Evolutionary conservation across 35 echinoderm and acorn worm genomes (phyloP).

Genomic region (Apostichopus parvimensis): DNA sequence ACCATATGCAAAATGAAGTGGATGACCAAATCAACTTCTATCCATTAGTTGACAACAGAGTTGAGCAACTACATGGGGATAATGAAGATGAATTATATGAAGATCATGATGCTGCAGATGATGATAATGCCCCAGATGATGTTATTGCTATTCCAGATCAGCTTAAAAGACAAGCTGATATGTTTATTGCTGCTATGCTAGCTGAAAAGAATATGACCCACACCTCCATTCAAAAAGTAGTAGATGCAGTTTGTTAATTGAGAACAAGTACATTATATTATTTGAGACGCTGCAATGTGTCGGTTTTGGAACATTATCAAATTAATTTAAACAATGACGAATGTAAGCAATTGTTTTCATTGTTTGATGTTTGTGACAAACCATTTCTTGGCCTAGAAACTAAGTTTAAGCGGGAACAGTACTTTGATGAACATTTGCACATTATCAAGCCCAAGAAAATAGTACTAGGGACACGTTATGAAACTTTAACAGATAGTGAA

Average conservation of each 20-base stretch:
- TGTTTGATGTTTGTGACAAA: slow-evolving; percentile 24
- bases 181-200: background rate
- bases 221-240: background rate
- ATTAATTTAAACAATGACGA: background rate
- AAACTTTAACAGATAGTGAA: background rate
- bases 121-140: background rate
- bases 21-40: too few species aligned
- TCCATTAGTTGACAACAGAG: too few species aligned
- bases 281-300: background rate
- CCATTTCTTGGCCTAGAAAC: slow-evolving; percentile 8
- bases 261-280: background rate
- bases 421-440: slow-evolving; percentile 26
- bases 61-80: too few species aligned
- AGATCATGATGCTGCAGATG: too few species aligned
- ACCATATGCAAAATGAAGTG: background rate
- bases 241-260: background rate
- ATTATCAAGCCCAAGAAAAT: background rate
- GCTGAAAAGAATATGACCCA: background rate
- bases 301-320: background rate
- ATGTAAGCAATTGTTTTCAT: slow-evolving; percentile 8
- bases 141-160: background rate
- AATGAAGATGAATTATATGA: too few species aligned
- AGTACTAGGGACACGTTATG: slow-evolving; percentile 10
- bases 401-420: slow-evolving; percentile 18
- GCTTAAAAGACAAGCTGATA: background rate